Conservation (phyloP, 2,113 vertebrate species). For the Eudyptes chrysolophus region DNA sequence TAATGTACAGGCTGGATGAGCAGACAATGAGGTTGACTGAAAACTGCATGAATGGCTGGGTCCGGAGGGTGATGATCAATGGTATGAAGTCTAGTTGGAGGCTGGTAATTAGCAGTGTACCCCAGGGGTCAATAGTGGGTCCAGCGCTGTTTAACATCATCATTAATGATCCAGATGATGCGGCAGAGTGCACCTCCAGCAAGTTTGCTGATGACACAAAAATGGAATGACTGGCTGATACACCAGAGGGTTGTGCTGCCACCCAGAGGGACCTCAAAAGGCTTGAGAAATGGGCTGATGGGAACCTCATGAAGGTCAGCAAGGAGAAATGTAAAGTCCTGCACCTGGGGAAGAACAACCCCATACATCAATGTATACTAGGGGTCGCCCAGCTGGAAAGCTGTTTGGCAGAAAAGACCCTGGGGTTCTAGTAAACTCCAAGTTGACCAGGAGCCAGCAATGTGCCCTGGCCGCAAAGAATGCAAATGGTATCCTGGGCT, state of each 20-base stretch:
- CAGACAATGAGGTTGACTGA: neutral
- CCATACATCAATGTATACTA: fast-evolving
- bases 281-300: fast-evolving
- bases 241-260: fast-evolving
- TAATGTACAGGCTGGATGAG: neutral
- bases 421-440: neutral
- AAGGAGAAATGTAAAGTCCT: neutral
- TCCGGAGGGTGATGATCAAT: neutral
- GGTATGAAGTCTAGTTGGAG: neutral
- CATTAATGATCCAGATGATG: neutral
- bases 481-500: neutral
- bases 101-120: neutral
- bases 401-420: neutral
- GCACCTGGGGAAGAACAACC: neutral
- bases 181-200: neutral
- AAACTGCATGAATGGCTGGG: neutral
- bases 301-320: neutral
- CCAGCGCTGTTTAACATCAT: neutral
- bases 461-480: neutral
- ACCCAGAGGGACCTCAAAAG: neutral
- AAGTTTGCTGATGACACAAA: neutral
- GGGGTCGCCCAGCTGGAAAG: fast-evolving
- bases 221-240: neutral
- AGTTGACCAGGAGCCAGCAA: neutral
- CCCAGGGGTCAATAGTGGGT: fast-evolving